Evolutionary conservation across 2,888 invertebrate species (phyloP).

Genomic region (Sycophila texana): DNA sequence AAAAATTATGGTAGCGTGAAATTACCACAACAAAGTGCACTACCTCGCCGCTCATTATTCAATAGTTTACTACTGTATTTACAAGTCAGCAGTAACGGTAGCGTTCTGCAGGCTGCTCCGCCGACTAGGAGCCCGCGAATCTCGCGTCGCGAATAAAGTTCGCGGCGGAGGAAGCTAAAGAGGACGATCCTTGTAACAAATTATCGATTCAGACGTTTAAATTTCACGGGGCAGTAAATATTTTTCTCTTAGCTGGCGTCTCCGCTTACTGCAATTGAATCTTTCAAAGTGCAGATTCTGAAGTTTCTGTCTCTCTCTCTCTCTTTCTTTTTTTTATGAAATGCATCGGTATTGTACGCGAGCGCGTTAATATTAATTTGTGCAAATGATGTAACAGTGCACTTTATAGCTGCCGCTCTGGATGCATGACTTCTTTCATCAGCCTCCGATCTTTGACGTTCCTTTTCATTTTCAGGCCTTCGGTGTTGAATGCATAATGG

Average conservation of each 20-base stretch:
- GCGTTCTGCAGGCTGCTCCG: not conserved
- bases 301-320: too few species aligned
- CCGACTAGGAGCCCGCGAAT: not conserved
- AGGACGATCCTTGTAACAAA: not conserved
- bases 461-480: too few species aligned
- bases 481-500: too few species aligned
- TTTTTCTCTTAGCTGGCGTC: not conserved
- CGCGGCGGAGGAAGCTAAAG: slow-evolving; percentile 12
- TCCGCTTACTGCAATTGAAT: not conserved
- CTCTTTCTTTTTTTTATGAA: too few species aligned
- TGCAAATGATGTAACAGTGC: too few species aligned
- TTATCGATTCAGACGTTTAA: not conserved
- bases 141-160: slow-evolving; percentile 9
- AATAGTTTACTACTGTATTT: slow-evolving; percentile 16
- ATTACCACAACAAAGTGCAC: slow-evolving; percentile 20
- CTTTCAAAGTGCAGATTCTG: too few species aligned
- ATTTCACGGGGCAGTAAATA: not conserved
- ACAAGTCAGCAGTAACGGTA: slow-evolving; percentile 26
- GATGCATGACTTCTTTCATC: too few species aligned
- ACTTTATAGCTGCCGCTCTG: too few species aligned
- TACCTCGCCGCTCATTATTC: slow-evolving; percentile 22
- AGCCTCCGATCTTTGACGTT: too few species aligned
- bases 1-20: slow-evolving; percentile 25
- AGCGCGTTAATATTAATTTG: too few species aligned
- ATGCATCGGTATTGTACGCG: too few species aligned